phyloP scores from a whole-genome alignment of 2,888 invertebrate species.

The Phyto melanocephala region DNA sequence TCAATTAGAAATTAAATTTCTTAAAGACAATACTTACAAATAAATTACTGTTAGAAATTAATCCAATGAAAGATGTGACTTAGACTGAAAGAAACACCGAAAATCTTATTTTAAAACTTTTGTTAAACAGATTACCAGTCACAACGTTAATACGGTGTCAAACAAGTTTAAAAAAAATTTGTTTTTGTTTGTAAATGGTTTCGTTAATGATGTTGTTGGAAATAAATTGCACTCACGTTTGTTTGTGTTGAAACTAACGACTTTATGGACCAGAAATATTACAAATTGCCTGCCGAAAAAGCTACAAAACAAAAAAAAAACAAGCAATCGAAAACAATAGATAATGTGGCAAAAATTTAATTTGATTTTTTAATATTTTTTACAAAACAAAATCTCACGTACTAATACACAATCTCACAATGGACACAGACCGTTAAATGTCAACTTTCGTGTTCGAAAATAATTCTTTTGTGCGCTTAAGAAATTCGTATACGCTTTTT shows the following conservation, averaged over 20 bases:
- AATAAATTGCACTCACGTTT: conserved; percentile 22
- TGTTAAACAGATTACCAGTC: neutral
- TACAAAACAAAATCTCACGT: neutral
- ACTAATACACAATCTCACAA: neutral
- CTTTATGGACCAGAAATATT: neutral
- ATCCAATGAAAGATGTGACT: conserved; percentile 53
- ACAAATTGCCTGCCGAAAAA: conserved; percentile 19
- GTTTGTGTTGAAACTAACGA: neutral
- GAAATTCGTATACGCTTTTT: neutral
- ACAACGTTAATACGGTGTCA: neutral
- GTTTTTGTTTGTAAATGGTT: neutral
- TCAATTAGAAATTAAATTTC: neutral
- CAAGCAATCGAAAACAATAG: no score
- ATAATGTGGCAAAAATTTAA: no score
- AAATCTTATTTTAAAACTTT: neutral
- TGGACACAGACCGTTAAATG: neutral
- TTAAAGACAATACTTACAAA: conserved; percentile 58
- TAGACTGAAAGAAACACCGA: neutral
- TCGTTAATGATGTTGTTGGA: neutral
- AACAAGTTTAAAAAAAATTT: conserved; percentile 15
- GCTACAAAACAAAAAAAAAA: neutral
- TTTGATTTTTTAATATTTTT: neutral
- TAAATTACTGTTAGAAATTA: conserved; percentile 54
- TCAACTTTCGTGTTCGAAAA: neutral
- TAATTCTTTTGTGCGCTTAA: neutral